Evolutionary conservation across 2,888 invertebrate species (phyloP).

Genomic region (Serrognathus titanus): DNA sequence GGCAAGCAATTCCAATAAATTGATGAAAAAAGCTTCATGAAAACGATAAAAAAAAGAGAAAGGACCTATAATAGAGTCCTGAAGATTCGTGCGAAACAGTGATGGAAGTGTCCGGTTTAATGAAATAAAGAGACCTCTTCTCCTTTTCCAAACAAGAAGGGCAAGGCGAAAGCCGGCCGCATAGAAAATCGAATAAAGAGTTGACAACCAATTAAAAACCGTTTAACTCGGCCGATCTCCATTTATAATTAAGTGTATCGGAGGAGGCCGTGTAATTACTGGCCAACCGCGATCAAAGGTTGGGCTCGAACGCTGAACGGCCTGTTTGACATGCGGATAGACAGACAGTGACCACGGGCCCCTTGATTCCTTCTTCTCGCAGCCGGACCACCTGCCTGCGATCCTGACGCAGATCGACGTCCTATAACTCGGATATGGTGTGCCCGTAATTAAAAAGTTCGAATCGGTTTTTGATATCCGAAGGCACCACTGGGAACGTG

Average conservation of each 20-base stretch:
- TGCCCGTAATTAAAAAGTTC: background rate
- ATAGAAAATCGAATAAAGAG: conserved; percentile 38
- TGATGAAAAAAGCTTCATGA: no score
- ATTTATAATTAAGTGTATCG: conserved; percentile 46
- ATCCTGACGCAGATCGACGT: conserved; percentile 5
- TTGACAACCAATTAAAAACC: conserved; percentile 47
- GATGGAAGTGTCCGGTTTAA: background rate
- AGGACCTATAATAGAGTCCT: no score
- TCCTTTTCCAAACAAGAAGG: background rate
- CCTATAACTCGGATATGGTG: background rate
- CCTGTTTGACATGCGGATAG: conserved; percentile 40
- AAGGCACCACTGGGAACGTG: no score
- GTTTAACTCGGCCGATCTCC: conserved; percentile 42
- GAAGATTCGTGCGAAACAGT: no score
- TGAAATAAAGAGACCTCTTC: background rate
- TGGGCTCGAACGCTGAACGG: conserved; percentile 29
- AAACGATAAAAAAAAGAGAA: no score
- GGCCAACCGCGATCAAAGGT: conserved; percentile 40
- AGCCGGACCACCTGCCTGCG: conserved; percentile 29
- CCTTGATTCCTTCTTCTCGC: conserved; percentile 15
- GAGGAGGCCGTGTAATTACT: conserved; percentile 44
- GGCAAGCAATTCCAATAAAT: no score
- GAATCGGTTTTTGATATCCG: no score
- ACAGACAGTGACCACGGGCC: conserved; percentile 35
- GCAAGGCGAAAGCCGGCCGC: conserved; percentile 5